Evolutionary conservation across 2,797 vertebrate species (phyloP).

Genomic region (Podargus strigoides): DNA sequence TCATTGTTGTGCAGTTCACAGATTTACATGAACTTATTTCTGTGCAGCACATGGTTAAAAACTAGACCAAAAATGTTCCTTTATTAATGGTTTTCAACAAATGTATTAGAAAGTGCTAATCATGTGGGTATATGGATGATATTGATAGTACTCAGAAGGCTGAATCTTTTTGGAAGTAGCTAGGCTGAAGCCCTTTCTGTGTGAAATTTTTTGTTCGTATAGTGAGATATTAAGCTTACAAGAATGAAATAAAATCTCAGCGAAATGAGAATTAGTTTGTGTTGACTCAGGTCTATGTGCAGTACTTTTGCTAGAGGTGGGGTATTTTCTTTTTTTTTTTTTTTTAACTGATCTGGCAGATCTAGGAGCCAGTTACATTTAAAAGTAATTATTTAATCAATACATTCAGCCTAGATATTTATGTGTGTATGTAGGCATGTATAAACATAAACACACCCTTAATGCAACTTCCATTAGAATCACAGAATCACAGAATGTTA

Average conservation of each 20-base stretch:
- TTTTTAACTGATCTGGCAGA: neutral
- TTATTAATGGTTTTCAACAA: constrained; percentile 77
- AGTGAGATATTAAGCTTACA: constrained; percentile 68
- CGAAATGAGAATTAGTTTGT: constrained; percentile 63
- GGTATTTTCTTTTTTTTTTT: neutral
- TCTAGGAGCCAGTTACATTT: neutral
- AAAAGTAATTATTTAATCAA: constrained; percentile 30
- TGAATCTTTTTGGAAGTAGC: constrained; percentile 71
- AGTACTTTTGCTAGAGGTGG: constrained; percentile 8
- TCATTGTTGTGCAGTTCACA: constrained; percentile 80
- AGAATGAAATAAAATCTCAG: constrained; percentile 69
- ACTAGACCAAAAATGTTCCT: constrained; percentile 74
- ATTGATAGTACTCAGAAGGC: constrained; percentile 73
- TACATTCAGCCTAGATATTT: neutral
- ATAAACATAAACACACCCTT: neutral
- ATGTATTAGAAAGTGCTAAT: constrained; percentile 77
- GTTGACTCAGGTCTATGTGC: constrained; percentile 49
- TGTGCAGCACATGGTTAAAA: constrained; percentile 75
- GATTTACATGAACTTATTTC: constrained; percentile 81
- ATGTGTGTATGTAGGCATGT: neutral
- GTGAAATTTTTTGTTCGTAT: constrained; percentile 73
- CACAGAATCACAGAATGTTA: too few relatives aligned
- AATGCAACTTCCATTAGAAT: neutral
- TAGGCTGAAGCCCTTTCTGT: constrained; percentile 67
- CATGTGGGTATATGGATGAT: constrained; percentile 71